A percentile compares a stretch with the other conserved stretches of the same genome.
phyloP scores from a whole-genome alignment of 1,140 invertebrate genomes.

The Kradibia gibbosae region DNA sequence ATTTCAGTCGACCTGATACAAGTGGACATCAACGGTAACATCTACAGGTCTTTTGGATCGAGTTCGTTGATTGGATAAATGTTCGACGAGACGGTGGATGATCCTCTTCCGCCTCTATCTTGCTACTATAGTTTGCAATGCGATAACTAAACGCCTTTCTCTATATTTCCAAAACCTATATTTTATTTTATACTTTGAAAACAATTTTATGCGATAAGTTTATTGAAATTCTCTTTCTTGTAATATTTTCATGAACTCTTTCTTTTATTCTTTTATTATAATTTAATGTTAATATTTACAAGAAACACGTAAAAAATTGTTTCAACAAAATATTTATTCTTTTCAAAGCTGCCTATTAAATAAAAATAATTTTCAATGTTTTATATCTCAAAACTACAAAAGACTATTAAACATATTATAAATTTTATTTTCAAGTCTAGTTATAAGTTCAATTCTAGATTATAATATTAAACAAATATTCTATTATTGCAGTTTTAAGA shows the following conservation, averaged over 20 bases:
- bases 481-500: too few species aligned
- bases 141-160: conserved; percentile 54
- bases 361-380: too few species aligned
- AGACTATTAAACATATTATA: too few species aligned
- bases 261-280: not conserved
- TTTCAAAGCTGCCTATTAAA: too few species aligned
- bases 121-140: conserved; percentile 11
- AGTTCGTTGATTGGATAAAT: conserved; percentile 74
- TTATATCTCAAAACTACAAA: too few species aligned
- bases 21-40: conserved; percentile 48
- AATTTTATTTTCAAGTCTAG: too few species aligned
- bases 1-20: too few species aligned
- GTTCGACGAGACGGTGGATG: conserved; percentile 67
- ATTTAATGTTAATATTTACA: too few species aligned
- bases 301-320: too few species aligned
- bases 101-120: conserved; percentile 56
- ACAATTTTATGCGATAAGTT: conserved; percentile 68
- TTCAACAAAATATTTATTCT: too few species aligned
- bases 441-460: too few species aligned
- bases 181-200: conserved; percentile 69
- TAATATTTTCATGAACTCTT: not conserved
- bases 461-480: too few species aligned
- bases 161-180: conserved; percentile 61
- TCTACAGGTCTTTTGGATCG: conserved; percentile 62
- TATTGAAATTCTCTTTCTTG: conserved; percentile 59